These are phyloP conservation scores for Formicarius rufipectus DNA, from an alignment of 2,113 vertebrate genomes.

Conservation along the genomic window DNA sequence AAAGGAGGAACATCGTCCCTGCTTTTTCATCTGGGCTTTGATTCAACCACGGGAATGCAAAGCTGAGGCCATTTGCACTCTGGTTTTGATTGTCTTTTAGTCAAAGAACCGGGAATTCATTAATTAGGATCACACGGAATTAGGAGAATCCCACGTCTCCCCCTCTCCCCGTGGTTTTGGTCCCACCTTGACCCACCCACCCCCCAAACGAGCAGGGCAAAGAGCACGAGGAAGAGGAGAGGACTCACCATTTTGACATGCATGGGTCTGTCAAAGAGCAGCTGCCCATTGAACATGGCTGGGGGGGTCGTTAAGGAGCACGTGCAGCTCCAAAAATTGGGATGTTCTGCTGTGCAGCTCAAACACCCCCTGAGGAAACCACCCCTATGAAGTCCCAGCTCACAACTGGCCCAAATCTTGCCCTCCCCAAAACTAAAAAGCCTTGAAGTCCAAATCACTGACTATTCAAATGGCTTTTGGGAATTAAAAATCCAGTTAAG, in stretches of 20 bases:
- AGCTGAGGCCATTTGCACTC: background rate
- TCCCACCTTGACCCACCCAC: no score
- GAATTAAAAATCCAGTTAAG: fast-evolving
- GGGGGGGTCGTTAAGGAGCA: conserved; percentile 74
- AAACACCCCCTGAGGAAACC: background rate
- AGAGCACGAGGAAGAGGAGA: background rate
- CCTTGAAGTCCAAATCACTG: background rate
- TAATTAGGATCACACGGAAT: background rate
- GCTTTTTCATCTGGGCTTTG: no score
- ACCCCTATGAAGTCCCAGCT: fast-evolving
- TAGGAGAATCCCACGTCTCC: background rate
- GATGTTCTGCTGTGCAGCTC: background rate
- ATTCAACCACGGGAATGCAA: background rate
- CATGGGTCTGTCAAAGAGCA: conserved; percentile 95
- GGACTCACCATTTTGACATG: conserved; percentile 94
- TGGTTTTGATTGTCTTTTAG: background rate
- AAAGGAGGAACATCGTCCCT: background rate
- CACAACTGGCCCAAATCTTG: background rate
- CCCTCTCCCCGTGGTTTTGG: background rate
- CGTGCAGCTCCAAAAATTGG: no score
- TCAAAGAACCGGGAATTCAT: background rate
- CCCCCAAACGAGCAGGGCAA: fast-evolving
- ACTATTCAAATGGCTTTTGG: background rate
- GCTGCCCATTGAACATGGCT: conserved; percentile 98
- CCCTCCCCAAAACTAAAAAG: background rate